Percentiles rank a stretch among this genome's conserved stretches.
These are phyloP conservation scores for Apogon hyalosoma DNA, from an alignment of 2,797 vertebrate genomes.

Conservation along the genomic window DNA sequence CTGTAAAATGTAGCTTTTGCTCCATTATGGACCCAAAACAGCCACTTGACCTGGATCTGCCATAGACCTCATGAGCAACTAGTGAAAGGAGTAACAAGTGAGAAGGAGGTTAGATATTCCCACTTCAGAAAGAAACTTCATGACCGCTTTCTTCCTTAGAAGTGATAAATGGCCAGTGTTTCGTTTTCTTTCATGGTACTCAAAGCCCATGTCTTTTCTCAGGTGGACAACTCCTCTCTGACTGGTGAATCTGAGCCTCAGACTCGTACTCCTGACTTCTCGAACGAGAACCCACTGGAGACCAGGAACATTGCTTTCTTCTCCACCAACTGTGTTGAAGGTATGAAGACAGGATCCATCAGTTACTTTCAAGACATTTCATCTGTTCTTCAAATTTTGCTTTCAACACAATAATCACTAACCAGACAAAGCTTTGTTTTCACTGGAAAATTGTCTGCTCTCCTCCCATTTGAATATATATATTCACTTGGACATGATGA, in stretches of 20 bases:
- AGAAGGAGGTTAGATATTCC: not conserved
- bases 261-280: conserved; percentile 94
- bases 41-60: conserved; percentile 18
- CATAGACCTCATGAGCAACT: not conserved
- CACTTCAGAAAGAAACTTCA: not conserved
- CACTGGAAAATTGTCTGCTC: too few relatives aligned
- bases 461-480: too few relatives aligned
- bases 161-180: not conserved
- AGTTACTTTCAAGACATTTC: too few relatives aligned
- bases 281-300: conserved; percentile 95
- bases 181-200: not conserved
- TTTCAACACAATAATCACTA: too few relatives aligned
- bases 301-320: conserved; percentile 98
- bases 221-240: conserved; percentile 97
- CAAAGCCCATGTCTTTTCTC: conserved; percentile 12
- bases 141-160: not conserved
- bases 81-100: not conserved
- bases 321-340: conserved; percentile 98
- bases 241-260: conserved; percentile 98
- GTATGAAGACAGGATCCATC: conserved; percentile 66
- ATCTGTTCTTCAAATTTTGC: too few relatives aligned
- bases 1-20: conserved; percentile 14
- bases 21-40: not conserved
- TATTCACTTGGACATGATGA: too few relatives aligned
- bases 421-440: too few relatives aligned